Conservation (phyloP, 2,888 invertebrate species). For the Philonicus albiceps region DNA sequence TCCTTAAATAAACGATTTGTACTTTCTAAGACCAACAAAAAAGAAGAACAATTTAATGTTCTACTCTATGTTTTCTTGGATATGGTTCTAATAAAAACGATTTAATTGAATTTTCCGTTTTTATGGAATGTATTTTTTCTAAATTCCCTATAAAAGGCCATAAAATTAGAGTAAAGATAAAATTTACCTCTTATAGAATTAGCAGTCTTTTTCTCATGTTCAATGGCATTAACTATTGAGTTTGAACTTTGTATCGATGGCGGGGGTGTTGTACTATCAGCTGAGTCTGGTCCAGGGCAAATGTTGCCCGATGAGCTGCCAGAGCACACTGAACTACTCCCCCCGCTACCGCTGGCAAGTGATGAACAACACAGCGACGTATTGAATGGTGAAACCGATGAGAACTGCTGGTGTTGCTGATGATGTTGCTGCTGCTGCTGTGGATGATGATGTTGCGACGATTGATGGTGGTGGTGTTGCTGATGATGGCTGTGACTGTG, state of each 20-base stretch:
- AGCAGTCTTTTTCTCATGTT: constrained; percentile 55
- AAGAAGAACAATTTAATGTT: no score
- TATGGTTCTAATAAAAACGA: no score
- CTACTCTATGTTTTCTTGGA: no score
- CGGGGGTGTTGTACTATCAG: constrained; percentile 56
- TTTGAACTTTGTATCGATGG: constrained; percentile 52
- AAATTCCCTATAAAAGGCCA: no score
- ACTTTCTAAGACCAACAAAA: no score
- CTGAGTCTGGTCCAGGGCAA: constrained; percentile 51
- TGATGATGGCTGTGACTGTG: constrained; percentile 25
- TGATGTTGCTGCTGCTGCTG: constrained; percentile 47
- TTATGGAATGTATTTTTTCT: no score
- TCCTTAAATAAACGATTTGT: no score
- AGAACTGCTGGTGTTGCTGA: constrained; percentile 47
- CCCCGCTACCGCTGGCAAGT: constrained; percentile 33
- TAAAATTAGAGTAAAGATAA: not conserved
- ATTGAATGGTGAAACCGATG: constrained; percentile 46
- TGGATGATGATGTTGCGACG: constrained; percentile 18
- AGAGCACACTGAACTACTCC: constrained; percentile 10
- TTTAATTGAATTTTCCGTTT: no score
- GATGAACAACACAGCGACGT: constrained; percentile 30
- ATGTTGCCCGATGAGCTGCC: constrained; percentile 34
- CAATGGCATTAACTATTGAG: constrained; percentile 51
- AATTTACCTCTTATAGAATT: constrained; percentile 55
- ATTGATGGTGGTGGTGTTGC: constrained; percentile 39